Evolutionary conservation across 2,888 invertebrate genomes (phyloP).

Genomic region (Lamellibrachia columna): DNA sequence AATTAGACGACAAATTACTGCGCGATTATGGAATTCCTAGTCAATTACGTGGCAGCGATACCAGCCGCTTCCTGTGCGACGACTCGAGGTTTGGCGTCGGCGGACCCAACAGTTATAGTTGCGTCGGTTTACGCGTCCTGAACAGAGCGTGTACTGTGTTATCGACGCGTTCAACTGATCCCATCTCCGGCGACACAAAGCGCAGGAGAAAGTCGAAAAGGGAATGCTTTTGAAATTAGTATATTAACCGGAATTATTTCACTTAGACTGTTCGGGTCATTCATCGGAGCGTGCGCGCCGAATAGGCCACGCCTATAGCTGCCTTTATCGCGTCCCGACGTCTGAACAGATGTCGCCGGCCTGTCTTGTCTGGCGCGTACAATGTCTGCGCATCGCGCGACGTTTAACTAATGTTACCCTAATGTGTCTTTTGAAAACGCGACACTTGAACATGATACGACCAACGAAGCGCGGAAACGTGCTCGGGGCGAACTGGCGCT

Average conservation of each 20-base stretch:
- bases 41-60: neutral
- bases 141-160: neutral
- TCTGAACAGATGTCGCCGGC: neutral
- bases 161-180: neutral
- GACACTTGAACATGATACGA: neutral
- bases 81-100: neutral
- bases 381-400: neutral
- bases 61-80: neutral
- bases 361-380: neutral
- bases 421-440: conserved; percentile 6
- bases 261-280: neutral
- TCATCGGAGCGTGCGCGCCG: neutral
- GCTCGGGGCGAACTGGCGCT: neutral
- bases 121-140: neutral
- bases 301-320: neutral
- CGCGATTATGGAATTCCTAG: neutral
- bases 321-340: neutral
- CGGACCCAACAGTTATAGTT: neutral
- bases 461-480: neutral
- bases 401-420: conserved; percentile 9
- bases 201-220: neutral
- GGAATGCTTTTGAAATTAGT: neutral
- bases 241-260: neutral
- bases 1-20: conserved; percentile 7
- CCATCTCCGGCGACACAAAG: neutral